Evolutionary conservation across 2,113 vertebrate genomes (phyloP).

Genomic region (Callaeas wilsoni): DNA sequence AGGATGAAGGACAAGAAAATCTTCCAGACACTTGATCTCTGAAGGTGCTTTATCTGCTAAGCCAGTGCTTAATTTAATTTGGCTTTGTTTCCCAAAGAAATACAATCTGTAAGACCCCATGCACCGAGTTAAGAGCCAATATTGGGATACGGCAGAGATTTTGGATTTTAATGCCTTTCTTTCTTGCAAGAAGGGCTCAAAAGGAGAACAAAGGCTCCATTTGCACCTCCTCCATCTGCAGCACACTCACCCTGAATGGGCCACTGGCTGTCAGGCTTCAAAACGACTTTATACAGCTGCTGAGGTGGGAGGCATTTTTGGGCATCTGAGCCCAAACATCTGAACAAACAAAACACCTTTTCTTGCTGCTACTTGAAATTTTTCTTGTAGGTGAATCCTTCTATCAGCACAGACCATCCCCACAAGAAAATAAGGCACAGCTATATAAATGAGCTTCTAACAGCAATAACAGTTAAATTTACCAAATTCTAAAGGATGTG

Average conservation of each 20-base stretch:
- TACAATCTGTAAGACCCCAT: neutral
- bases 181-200: neutral
- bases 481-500: neutral
- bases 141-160: neutral
- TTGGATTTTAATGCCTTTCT: neutral
- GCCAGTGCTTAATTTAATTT: fast-evolving
- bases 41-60: neutral
- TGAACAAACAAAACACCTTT: neutral
- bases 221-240: neutral
- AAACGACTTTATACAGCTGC: neutral
- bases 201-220: neutral
- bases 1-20: neutral
- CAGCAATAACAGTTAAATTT: neutral
- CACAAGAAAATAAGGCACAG: neutral
- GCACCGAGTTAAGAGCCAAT: neutral
- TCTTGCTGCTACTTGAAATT: neutral
- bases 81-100: neutral
- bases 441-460: neutral
- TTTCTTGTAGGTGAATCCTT: neutral
- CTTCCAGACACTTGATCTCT: neutral
- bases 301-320: neutral
- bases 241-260: fast-evolving
- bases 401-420: neutral
- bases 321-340: neutral
- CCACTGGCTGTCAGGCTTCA: neutral